phyloP scores from a whole-genome alignment of 2,113 vertebrate species.

The Pyrgilauda ruficollis region DNA sequence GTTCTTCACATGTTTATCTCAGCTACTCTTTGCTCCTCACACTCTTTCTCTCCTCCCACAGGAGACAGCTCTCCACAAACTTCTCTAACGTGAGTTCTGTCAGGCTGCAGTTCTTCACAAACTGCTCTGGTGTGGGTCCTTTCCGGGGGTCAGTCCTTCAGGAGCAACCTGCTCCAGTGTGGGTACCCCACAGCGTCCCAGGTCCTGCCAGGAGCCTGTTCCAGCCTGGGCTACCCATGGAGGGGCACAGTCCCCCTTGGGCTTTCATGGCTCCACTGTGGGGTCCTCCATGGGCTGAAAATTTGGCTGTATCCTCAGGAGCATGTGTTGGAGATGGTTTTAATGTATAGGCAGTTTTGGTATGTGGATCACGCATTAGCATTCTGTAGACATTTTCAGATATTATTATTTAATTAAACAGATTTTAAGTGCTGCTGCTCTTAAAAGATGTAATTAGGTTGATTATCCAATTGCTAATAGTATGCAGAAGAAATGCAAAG shows the following conservation, averaged over 20 bases:
- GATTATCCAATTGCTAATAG: not conserved
- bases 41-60: not conserved
- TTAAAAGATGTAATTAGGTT: not conserved
- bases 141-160: not conserved
- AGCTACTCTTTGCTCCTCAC: not conserved
- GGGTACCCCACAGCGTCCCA: not conserved
- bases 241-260: not conserved
- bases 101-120: not conserved
- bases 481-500: not conserved
- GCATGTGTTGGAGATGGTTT: not conserved
- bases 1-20: not conserved
- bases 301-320: not conserved
- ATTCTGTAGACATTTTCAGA: not conserved
- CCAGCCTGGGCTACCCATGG: not conserved
- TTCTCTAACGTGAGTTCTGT: not conserved
- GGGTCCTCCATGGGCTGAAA: not conserved
- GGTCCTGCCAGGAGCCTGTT: not conserved
- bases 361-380: not conserved
- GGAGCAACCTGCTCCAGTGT: not conserved
- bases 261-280: accelerated
- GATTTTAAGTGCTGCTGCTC: not conserved
- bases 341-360: not conserved
- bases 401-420: not conserved
- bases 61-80: not conserved
- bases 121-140: not conserved